A percentile compares a stretch with the other conserved stretches of the same genome.
Evolutionary conservation across 2,888 invertebrate genomes (phyloP).

Genomic region (Baccha elongata): DNA sequence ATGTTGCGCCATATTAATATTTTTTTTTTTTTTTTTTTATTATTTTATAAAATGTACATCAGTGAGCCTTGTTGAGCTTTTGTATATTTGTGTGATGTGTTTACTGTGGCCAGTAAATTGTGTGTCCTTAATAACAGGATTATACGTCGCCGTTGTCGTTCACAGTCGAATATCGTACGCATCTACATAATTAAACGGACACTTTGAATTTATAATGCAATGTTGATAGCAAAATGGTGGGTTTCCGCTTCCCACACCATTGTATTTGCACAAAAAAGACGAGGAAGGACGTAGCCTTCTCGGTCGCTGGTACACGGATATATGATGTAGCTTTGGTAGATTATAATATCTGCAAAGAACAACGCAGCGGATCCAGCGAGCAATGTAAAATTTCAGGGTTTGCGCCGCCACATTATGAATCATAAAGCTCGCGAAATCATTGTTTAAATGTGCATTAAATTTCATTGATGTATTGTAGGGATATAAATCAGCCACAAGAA

Average conservation of each 20-base stretch:
- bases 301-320: conserved; percentile 13
- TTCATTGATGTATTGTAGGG: conserved; percentile 67
- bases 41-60: conserved; percentile 39
- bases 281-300: conserved; percentile 25
- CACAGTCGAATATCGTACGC: conserved; percentile 70
- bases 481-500: conserved; percentile 64
- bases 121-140: conserved; percentile 72
- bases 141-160: conserved; percentile 69
- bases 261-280: neutral
- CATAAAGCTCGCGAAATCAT: conserved; percentile 71
- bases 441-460: conserved; percentile 73
- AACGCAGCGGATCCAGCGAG: neutral
- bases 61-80: conserved; percentile 10
- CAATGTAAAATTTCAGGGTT: neutral
- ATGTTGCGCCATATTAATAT: conserved; percentile 10
- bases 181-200: conserved; percentile 73
- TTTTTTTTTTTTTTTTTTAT: conserved; percentile 7
- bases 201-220: conserved; percentile 74
- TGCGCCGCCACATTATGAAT: conserved; percentile 63
- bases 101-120: conserved; percentile 66
- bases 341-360: conserved; percentile 25
- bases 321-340: conserved; percentile 7
- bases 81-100: conserved; percentile 35
- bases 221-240: conserved; percentile 64
- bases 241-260: conserved; percentile 34